A percentile compares a stretch with the other conserved stretches of the same genome.
Conservation (phyloP, 2,888 invertebrate species). For the Drosophila antonietae region DNA sequence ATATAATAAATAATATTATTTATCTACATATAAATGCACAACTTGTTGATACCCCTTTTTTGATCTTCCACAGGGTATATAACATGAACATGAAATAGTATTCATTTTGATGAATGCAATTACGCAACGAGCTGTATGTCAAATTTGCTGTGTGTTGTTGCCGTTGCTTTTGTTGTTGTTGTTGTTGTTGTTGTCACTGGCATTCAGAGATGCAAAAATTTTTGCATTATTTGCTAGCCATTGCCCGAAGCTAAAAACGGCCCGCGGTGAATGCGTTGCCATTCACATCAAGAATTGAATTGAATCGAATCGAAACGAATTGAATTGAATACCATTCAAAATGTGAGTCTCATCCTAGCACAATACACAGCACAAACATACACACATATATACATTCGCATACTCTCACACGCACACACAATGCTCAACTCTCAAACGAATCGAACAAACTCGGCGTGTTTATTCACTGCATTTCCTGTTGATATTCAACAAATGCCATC, state of each 20-base stretch:
- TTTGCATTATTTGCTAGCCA: constrained; percentile 62
- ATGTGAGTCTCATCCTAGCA: constrained; percentile 30
- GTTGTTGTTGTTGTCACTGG: constrained; percentile 29
- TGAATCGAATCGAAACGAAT: constrained; percentile 41
- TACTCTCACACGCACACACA: constrained; percentile 14
- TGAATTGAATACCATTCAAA: constrained; percentile 55
- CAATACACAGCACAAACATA: constrained; percentile 17
- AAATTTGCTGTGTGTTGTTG: constrained; percentile 33
- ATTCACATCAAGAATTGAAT: constrained; percentile 44
- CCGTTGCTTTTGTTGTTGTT: background rate
- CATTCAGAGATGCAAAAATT: constrained; percentile 49
- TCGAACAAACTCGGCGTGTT: constrained; percentile 64
- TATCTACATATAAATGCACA: background rate
- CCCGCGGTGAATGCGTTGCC: constrained; percentile 30
- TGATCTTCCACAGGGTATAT: constrained; percentile 1
- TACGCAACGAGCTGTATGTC: constrained; percentile 54
- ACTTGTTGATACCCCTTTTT: background rate
- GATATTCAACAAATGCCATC: constrained; percentile 73
- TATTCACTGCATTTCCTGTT: constrained; percentile 80
- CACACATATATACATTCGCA: constrained; percentile 6
- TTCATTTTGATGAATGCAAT: constrained; percentile 66
- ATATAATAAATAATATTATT: background rate
- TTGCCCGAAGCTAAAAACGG: constrained; percentile 47
- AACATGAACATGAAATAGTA: constrained; percentile 27
- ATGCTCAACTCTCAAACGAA: constrained; percentile 28